phyloP scores from a whole-genome alignment of 2,797 vertebrate species.

The Poliocrania exsul region DNA sequence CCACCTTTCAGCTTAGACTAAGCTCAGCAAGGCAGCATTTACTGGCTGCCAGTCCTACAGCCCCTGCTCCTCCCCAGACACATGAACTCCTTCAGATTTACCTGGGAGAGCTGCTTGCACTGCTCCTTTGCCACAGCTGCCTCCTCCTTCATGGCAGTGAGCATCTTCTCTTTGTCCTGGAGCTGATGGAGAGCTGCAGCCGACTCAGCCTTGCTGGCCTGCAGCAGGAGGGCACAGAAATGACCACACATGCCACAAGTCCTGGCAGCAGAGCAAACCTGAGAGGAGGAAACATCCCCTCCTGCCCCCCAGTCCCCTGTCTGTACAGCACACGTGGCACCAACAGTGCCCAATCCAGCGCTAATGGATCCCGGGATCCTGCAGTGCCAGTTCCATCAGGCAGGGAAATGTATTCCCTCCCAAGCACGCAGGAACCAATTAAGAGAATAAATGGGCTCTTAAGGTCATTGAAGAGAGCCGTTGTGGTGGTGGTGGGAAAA shows the following conservation, averaged over 20 bases:
- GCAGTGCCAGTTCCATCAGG: background rate
- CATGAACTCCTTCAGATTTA: constrained; percentile 14
- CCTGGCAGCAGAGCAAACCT: background rate
- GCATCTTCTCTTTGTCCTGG: constrained; percentile 89
- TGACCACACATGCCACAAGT: background rate
- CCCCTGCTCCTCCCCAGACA: background rate
- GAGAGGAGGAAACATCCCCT: background rate
- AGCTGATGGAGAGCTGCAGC: constrained; percentile 82
- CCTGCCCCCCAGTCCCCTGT: background rate
- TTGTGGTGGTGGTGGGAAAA: background rate
- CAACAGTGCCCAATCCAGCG: background rate
- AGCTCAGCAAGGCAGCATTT: background rate
- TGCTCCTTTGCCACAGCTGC: constrained; percentile 89
- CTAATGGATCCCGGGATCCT: constrained; percentile 38
- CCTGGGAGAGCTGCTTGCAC: constrained; percentile 95
- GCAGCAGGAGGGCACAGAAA: constrained; percentile 38
- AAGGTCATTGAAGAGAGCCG: background rate
- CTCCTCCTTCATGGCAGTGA: constrained; percentile 88
- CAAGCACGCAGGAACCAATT: background rate
- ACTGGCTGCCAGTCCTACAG: background rate
- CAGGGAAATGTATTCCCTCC: constrained; percentile 9
- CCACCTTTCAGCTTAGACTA: background rate
- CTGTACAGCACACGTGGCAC: accelerated
- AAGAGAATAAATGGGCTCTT: constrained; percentile 43
- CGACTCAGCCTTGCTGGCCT: constrained; percentile 85